A percentile compares a stretch with the other conserved stretches of the same genome.
phyloP scores from a whole-genome alignment of 2,797 vertebrate species.

The Yasuhikotakia modesta region DNA sequence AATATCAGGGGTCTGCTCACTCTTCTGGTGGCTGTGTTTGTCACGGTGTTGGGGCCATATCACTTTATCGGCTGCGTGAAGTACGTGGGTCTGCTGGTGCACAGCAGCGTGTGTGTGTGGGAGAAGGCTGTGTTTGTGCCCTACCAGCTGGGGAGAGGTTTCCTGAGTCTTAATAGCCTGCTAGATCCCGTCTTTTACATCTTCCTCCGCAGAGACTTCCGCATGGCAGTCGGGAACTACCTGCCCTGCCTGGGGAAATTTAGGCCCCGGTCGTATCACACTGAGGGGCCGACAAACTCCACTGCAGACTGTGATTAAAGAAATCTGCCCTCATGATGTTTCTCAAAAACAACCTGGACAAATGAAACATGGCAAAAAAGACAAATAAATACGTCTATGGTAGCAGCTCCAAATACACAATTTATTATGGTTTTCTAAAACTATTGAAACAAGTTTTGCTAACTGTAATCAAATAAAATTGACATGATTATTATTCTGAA shows the following conservation, averaged over 20 bases:
- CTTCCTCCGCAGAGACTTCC: conserved; percentile 59
- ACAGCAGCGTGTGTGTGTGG: conserved; percentile 45
- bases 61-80: conserved; percentile 59
- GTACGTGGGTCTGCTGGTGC: conserved; percentile 51
- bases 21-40: conserved; percentile 56
- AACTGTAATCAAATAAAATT: too few relatives aligned
- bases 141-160: conserved; percentile 48
- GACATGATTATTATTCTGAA: too few relatives aligned
- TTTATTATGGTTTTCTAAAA: too few relatives aligned
- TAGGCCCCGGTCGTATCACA: conserved; percentile 14
- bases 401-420: not conserved
- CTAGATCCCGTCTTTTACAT: conserved; percentile 60
- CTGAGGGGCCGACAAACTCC: conserved; percentile 46
- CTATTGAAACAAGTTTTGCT: too few relatives aligned
- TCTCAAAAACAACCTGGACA: not conserved
- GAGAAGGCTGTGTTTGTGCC: conserved; percentile 53
- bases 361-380: conserved; percentile 4
- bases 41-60: conserved; percentile 60
- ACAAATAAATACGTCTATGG: not conserved
- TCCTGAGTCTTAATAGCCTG: conserved; percentile 61
- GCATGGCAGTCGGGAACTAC: not conserved
- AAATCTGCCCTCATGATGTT: not conserved
- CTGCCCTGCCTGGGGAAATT: conserved; percentile 45
- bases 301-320: conserved; percentile 33
- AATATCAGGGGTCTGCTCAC: conserved; percentile 57